These are phyloP conservation scores for Microchrysa polita DNA, from an alignment of 2,888 invertebrate genomes.

Conservation along the genomic window DNA sequence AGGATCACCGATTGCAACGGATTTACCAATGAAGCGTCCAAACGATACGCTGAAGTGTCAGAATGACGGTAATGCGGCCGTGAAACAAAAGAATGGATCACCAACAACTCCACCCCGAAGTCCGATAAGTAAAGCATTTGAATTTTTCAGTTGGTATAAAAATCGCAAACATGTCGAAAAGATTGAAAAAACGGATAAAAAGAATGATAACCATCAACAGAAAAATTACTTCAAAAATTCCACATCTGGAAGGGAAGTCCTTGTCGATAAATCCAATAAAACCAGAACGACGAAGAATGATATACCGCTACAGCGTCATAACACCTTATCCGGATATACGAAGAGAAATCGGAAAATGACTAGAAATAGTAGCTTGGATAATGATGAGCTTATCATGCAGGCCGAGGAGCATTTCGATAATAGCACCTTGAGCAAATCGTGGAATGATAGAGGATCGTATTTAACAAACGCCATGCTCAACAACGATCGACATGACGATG, in stretches of 20 bases:
- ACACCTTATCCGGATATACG: constrained; percentile 44
- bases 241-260: constrained; percentile 60
- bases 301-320: constrained; percentile 49
- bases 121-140: constrained; percentile 63
- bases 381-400: constrained; percentile 60
- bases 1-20: constrained; percentile 51
- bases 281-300: constrained; percentile 37
- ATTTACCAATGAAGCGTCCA: constrained; percentile 51
- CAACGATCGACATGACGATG: constrained; percentile 53
- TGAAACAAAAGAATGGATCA: constrained; percentile 43
- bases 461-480: constrained; percentile 57
- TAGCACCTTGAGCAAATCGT: constrained; percentile 22
- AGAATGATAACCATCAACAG: neutral
- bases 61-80: constrained; percentile 50
- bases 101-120: constrained; percentile 54
- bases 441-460: constrained; percentile 50
- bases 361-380: constrained; percentile 61
- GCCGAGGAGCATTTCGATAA: constrained; percentile 55
- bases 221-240: constrained; percentile 57
- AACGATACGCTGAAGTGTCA: constrained; percentile 48
- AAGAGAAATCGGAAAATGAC: constrained; percentile 4
- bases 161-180: constrained; percentile 51
- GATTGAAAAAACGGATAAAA: constrained; percentile 45
- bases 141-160: constrained; percentile 61
- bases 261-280: constrained; percentile 58